Conservation (phyloP, 2,888 invertebrate species). For the Latrodectus hesperus region DNA sequence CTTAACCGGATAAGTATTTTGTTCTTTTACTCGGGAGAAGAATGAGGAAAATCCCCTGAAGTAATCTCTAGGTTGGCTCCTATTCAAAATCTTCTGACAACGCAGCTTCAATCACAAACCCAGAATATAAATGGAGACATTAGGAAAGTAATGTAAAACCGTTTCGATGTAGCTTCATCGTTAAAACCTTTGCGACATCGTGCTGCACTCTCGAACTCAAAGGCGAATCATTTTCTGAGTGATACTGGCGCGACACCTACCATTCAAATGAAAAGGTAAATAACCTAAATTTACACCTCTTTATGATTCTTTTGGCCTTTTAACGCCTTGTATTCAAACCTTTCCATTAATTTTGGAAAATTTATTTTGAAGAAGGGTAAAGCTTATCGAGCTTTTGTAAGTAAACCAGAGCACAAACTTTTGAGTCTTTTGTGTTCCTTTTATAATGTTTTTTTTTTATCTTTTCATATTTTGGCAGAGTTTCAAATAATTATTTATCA, state of each 20-base stretch:
- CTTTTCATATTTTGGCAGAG: too few species aligned
- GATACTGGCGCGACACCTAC: conserved; percentile 10
- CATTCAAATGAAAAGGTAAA: conserved; percentile 12
- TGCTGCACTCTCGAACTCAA: conserved; percentile 20
- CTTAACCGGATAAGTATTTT: not conserved
- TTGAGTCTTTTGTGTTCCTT: too few species aligned
- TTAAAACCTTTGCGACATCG: conserved; percentile 30
- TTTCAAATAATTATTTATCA: too few species aligned
- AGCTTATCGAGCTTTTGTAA: not conserved
- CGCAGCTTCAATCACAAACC: not conserved
- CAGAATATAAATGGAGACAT: conserved; percentile 37
- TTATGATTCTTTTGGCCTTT: conserved; percentile 45
- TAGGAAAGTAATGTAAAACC: conserved; percentile 35
- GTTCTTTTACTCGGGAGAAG: not conserved
- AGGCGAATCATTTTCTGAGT: conserved; percentile 16
- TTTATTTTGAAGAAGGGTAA: conserved; percentile 21
- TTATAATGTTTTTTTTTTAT: too few species aligned
- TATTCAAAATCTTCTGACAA: conserved; percentile 15
- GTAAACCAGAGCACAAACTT: too few species aligned
- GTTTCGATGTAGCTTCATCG: conserved; percentile 19
- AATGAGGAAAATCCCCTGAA: not conserved
- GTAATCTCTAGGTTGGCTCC: not conserved
- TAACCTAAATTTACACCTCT: conserved; percentile 9
- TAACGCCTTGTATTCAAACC: not conserved
- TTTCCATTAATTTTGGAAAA: conserved; percentile 33